Evolutionary conservation across 2,888 invertebrate species (phyloP), one percentile per base, ranked within the genome.

Genomic region (Camptogramma bilineatum): DNA sequence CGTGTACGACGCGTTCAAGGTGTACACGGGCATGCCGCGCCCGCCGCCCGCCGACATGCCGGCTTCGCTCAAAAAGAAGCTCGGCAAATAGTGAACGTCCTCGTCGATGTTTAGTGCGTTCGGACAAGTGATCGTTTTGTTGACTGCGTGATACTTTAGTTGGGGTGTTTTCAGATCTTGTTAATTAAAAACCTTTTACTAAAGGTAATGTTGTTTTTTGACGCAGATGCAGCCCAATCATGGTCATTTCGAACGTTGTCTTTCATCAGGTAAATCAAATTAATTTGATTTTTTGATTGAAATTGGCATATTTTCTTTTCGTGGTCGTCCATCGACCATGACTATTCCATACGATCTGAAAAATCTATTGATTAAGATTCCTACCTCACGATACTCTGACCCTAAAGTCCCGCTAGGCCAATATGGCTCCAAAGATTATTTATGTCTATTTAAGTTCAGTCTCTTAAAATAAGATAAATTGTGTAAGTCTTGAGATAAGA

Each of bases 1-100:
- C 88, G 96, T 97, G 79, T 98, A 98, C 85, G 98, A 98, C 85
- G 97, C 95, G n/a, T 97, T 97, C 71, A 98, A 98, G 90, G 97
- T 97, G 28, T 94, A 94, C 77, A 93, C 96, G 54, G 87, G 94
- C 68, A 95, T 98, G 92, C 98, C 98, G 53, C 95, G 98, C 73
- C 98, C 98, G 73, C 97, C 97, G 75, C 98, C 95, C 77, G 94
- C 95, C 86, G 95, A 95, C 21, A 96, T 96, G 95, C 96, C 96
- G 10, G 95, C 93, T 68, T 94, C 95, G 0, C 83, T 89, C 17
- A 78, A 70, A 63, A 88, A 87, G 76, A 89, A 81, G 66, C 60
- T 88, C 51, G 79, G 76, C 67, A 21, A 78, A 72, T 10, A 80
- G 42, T 51, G 17, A 62, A 17, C 52, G 28, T 17, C 9, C 17